Evolutionary conservation across 2,797 vertebrate genomes (phyloP).

Genomic region (Coregonus suidteri): DNA sequence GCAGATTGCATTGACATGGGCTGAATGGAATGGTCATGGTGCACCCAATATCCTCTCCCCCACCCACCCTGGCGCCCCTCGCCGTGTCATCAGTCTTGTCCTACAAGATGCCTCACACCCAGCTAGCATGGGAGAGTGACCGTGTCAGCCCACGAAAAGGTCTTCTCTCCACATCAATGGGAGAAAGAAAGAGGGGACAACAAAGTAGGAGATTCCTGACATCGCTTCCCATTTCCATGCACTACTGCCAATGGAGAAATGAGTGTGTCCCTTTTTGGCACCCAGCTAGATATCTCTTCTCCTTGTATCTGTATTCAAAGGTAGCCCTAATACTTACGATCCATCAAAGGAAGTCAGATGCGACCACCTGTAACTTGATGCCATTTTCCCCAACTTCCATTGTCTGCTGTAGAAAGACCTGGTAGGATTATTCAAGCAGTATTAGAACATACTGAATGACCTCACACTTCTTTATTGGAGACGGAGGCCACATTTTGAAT

Average conservation of each 20-base stretch:
- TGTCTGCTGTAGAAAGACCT: conserved; percentile 43
- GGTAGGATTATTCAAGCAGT: conserved; percentile 34
- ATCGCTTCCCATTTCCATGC: conserved; percentile 85
- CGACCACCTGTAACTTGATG: conserved; percentile 80
- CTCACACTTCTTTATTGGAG: conserved; percentile 35
- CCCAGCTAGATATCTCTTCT: conserved; percentile 70
- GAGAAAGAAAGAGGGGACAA: conserved; percentile 51
- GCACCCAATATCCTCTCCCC: conserved; percentile 49
- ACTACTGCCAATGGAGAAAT: conserved; percentile 75
- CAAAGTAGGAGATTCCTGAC: conserved; percentile 82
- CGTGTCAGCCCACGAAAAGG: conserved; percentile 62
- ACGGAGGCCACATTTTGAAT: background rate
- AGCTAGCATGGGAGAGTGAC: conserved; percentile 83
- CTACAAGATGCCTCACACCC: conserved; percentile 81
- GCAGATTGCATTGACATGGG: conserved; percentile 78
- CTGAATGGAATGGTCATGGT: conserved; percentile 69
- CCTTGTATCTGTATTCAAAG: conserved; percentile 79
- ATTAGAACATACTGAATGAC: conserved; percentile 26
- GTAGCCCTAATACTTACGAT: conserved; percentile 76
- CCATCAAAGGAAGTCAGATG: conserved; percentile 67
- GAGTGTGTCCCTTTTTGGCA: conserved; percentile 64
- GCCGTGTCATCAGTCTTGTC: conserved; percentile 84
- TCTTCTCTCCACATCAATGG: conserved; percentile 60
- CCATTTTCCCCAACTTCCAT: conserved; percentile 55
- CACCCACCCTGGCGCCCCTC: conserved; percentile 42